Conservation (phyloP, 2,888 invertebrate species). For the Orthosia gracilis region DNA sequence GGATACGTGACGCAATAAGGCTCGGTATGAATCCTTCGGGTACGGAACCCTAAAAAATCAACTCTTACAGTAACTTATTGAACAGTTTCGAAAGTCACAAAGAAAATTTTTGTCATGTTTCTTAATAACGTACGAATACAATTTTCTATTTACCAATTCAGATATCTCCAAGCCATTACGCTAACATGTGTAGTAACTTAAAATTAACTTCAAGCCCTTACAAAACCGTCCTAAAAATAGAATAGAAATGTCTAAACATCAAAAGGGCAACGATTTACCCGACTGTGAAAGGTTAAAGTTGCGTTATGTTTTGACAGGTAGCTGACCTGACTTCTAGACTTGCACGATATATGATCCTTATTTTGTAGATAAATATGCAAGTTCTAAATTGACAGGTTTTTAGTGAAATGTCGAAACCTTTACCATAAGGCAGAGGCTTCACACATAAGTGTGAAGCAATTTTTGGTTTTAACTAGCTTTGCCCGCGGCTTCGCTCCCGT, state of each 20-base stretch:
- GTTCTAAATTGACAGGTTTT: conserved; percentile 31
- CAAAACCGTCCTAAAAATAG: conserved; percentile 16
- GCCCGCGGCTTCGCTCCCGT: no score
- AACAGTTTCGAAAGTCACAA: no score
- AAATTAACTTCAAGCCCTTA: conserved; percentile 8
- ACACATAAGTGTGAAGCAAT: background rate
- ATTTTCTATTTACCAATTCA: background rate
- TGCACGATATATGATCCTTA: background rate
- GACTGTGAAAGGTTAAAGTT: conserved; percentile 33
- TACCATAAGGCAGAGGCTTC: no score
- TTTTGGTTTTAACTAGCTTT: background rate
- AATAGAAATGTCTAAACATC: conserved; percentile 18
- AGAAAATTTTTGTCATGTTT: background rate
- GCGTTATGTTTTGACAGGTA: conserved; percentile 32
- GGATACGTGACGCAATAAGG: no score
- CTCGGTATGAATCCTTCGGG: no score
- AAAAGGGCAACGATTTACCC: conserved; percentile 28
- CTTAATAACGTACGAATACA: background rate
- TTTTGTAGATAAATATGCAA: background rate
- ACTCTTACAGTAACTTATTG: no score
- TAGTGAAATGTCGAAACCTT: background rate
- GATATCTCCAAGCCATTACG: no score
- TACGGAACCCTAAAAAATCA: no score
- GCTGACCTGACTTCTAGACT: conserved; percentile 27
- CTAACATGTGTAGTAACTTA: no score